These are phyloP conservation scores for Heliconius hewitsoni DNA, from an alignment of 1,140 invertebrate genomes.

Conservation along the genomic window DNA sequence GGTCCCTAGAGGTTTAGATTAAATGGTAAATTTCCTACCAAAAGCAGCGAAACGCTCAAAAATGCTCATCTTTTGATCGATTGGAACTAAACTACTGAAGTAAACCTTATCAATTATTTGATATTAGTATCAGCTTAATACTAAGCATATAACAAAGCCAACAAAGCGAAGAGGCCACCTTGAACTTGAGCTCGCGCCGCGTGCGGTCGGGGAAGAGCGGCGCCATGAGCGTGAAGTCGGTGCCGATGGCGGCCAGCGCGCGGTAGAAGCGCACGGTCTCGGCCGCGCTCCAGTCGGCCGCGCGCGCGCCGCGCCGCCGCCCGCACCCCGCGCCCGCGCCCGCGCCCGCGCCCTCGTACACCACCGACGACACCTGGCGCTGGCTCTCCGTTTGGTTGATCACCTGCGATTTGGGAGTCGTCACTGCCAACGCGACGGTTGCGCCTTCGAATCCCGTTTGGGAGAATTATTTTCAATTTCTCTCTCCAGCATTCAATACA, in stretches of 20 bases:
- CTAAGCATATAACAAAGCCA: no score
- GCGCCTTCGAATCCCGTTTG: no score
- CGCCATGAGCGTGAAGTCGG: slow-evolving; percentile 94
- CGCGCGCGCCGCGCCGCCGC: slow-evolving; percentile 84
- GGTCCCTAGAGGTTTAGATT: no score
- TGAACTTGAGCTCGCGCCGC: slow-evolving; percentile 90
- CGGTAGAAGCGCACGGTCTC: slow-evolving; percentile 94
- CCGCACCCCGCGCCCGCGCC: slow-evolving; percentile 67
- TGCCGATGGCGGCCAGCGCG: slow-evolving; percentile 92
- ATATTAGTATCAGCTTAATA: no score
- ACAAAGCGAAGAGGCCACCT: slow-evolving; percentile 40
- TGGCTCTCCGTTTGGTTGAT: slow-evolving; percentile 88
- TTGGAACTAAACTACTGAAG: no score
- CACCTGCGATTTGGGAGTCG: slow-evolving; percentile 47
- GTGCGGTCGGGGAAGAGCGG: slow-evolving; percentile 90
- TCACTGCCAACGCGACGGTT: no score
- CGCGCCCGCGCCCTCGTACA: slow-evolving; percentile 83
- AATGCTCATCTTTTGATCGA: no score
- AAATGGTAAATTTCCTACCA: no score
- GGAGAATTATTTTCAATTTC: no score
- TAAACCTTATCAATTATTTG: no score
- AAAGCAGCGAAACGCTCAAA: no score
- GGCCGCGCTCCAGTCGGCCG: slow-evolving; percentile 85
- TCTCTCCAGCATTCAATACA: background rate
- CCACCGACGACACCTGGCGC: slow-evolving; percentile 83